Conservation (phyloP, 2,888 invertebrate species). For the Amphipoea oculea region DNA sequence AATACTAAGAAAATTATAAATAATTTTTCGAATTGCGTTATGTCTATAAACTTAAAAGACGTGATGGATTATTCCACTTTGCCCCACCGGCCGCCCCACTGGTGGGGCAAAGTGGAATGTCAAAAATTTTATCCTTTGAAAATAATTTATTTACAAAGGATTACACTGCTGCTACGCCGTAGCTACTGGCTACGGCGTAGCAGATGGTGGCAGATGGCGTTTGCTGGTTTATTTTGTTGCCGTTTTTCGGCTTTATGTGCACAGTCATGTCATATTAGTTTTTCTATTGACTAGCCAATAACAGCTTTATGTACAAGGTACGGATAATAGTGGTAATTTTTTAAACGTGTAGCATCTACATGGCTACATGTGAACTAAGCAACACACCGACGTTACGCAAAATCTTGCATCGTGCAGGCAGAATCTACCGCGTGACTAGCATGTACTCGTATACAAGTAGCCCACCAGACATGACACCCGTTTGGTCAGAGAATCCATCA, state of each 20-base stretch:
- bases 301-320: background rate
- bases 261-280: background rate
- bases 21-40: background rate
- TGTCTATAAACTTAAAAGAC: background rate
- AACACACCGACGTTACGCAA: too few relatives aligned
- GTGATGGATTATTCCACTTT: too few relatives aligned
- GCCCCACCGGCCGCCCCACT: too few relatives aligned
- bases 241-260: background rate
- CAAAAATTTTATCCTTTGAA: too few relatives aligned
- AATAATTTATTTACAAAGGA: background rate
- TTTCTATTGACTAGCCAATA: background rate
- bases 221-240: background rate
- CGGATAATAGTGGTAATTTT: background rate
- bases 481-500: too few relatives aligned
- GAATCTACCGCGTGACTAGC: too few relatives aligned
- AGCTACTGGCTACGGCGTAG: constrained; percentile 37
- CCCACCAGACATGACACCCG: too few relatives aligned
- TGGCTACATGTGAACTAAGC: too few relatives aligned
- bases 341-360: too few relatives aligned
- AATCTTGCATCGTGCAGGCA: background rate
- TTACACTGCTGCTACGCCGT: constrained; percentile 20
- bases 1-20: background rate
- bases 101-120: too few relatives aligned
- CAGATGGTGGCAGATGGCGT: background rate
- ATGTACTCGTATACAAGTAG: too few relatives aligned